A percentile compares a stretch with the other conserved stretches of the same genome.
These are phyloP conservation scores for Phasia obesa DNA, from an alignment of 2,888 invertebrate genomes.

Conservation along the genomic window DNA sequence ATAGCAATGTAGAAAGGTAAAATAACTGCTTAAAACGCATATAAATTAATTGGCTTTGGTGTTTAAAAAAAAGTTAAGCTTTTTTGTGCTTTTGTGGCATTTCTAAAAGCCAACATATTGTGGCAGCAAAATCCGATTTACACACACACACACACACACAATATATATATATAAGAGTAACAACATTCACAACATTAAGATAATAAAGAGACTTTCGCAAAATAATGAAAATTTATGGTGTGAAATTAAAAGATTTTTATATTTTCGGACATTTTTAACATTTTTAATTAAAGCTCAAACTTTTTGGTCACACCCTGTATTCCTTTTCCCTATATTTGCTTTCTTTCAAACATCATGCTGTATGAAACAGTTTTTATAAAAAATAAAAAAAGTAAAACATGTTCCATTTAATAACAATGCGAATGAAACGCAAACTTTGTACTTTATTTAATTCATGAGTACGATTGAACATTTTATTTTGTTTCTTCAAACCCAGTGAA, in stretches of 20 bases:
- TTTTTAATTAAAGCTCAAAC: too few species aligned
- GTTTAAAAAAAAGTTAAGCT: slow-evolving; percentile 16
- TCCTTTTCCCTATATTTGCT: background rate
- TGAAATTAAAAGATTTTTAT: too few species aligned
- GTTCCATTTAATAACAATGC: slow-evolving; percentile 36
- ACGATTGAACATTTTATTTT: slow-evolving; percentile 9
- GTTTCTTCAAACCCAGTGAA: background rate
- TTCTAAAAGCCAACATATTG: background rate
- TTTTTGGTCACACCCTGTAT: background rate
- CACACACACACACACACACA: too few species aligned
- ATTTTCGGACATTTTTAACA: too few species aligned
- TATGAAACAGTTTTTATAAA: background rate
- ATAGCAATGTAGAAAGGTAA: slow-evolving; percentile 26
- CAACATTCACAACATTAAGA: background rate
- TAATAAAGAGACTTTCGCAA: too few species aligned
- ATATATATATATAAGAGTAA: too few species aligned
- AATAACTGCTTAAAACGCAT: slow-evolving; percentile 45
- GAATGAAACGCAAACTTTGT: slow-evolving; percentile 19
- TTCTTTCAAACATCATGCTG: background rate
- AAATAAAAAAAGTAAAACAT: slow-evolving; percentile 11
- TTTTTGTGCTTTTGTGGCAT: background rate
- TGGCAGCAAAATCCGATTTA: background rate
- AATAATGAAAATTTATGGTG: too few species aligned
- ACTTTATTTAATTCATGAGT: slow-evolving; percentile 26
- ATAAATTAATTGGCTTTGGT: slow-evolving; percentile 48